Base-by-base conservation (phyloP, 2,888 invertebrate species). In the Dasysyrphus albostriatus region DNA sequence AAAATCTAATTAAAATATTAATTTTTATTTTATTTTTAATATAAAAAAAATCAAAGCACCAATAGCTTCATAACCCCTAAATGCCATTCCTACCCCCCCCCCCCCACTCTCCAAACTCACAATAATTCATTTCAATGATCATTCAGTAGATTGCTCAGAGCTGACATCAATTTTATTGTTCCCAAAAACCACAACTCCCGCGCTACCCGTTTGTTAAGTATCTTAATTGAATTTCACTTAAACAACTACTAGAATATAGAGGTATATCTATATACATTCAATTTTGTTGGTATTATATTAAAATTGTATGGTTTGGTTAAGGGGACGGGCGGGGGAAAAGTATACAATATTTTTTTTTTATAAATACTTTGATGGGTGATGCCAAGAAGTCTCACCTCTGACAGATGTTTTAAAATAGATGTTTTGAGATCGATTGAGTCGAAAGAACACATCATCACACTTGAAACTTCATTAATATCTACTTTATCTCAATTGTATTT, bases 401-500 rank as follows among this genome's bases (percentile, higher is more conserved):
- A 83, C 82, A 83, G 79, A 74, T 80, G 76, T 80, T 75, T 81
- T 61, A 61, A 69, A 85, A 80, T 78, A 61, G 58, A 10, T 51
- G n/a, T 63, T 76, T 74, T 51, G 73, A 84, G 78, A 88, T 83
- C 79, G 81, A 81, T 77, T 14, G 63, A 72, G 72, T 39, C 44
- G 47, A 75, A 84, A 84, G 70, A 76, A 80, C 75, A 84, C 85
- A 81, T 81, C 81, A 81, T 77, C 85, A 85, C 88, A 89, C 88
- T 89, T 88, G 65, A 76, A 88, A 88, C 79, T 89, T 89, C 88
- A 88, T 89, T 89, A 85, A 89, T 89, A 85, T 84, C 89, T 88
- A 89, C 89, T 89, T 89, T 89, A 88, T 88, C 89, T 89, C 88
- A 88, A 89, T 89, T 89, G 89, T 88, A 76, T 72, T 42, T 61